These are phyloP conservation scores for Triplophysa dalaica DNA, from an alignment of 2,113 vertebrate genomes.

Conservation along the genomic window DNA sequence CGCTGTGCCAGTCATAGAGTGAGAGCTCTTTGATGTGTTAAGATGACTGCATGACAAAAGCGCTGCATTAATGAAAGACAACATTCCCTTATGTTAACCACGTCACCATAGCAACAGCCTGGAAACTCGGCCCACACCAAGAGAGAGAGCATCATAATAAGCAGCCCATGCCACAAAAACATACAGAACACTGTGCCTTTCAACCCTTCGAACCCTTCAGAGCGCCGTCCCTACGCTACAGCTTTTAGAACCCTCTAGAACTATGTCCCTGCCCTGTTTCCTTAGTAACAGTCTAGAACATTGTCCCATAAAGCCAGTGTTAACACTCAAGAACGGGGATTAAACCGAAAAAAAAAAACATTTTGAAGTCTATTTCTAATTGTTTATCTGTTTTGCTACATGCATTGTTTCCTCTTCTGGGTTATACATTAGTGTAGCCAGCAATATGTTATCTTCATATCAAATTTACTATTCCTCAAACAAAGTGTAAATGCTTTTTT, in stretches of 20 bases:
- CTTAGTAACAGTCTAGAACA: too few species aligned
- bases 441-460: too few species aligned
- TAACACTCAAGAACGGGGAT: too few species aligned
- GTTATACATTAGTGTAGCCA: too few species aligned
- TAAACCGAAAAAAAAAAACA: too few species aligned
- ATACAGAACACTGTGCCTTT: constrained; percentile 6
- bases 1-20: constrained; percentile 22
- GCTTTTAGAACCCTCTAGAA: not conserved
- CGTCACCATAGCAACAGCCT: constrained; percentile 49
- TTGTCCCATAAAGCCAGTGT: too few species aligned
- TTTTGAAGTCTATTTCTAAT: too few species aligned
- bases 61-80: constrained; percentile 56
- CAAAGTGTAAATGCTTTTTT: too few species aligned
- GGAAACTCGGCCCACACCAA: constrained; percentile 38
- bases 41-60: constrained; percentile 61
- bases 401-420: too few species aligned
- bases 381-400: too few species aligned
- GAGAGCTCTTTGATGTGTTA: constrained; percentile 68
- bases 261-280: too few species aligned
- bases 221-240: not conserved
- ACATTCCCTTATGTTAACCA: constrained; percentile 58
- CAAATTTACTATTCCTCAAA: too few species aligned
- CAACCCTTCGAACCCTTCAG: not conserved
- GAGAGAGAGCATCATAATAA: constrained; percentile 41
- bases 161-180: constrained; percentile 36